phyloP scores from a whole-genome alignment of 1,140 invertebrate species.

The Popillia japonica region DNA sequence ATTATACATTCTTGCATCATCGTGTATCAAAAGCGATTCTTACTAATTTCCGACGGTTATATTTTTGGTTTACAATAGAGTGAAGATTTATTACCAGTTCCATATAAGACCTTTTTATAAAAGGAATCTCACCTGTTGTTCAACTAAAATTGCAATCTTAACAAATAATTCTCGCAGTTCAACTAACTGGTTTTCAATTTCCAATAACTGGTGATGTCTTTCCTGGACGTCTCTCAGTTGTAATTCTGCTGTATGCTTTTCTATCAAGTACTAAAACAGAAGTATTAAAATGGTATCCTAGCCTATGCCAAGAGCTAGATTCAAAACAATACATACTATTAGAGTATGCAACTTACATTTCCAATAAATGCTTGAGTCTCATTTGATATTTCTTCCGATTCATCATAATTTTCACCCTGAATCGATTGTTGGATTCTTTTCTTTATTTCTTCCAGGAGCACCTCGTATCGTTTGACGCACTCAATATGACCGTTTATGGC shows the following conservation, averaged over 20 bases:
- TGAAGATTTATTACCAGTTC: no score
- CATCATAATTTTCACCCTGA: constrained; percentile 2
- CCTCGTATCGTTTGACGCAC: constrained; percentile 47
- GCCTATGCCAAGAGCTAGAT: background rate
- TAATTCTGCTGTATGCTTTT: constrained; percentile 81
- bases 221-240: constrained; percentile 84
- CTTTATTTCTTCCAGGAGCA: constrained; percentile 47
- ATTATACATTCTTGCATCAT: no score
- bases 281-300: constrained; percentile 40
- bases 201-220: constrained; percentile 82
- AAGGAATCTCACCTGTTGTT: constrained; percentile 68
- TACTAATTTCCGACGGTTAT: no score
- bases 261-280: constrained; percentile 74
- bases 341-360: constrained; percentile 49
- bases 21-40: no score
- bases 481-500: constrained; percentile 47
- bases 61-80: no score
- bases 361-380: constrained; percentile 54
- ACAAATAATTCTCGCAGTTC: constrained; percentile 87
- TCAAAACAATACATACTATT: no score
- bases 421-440: constrained; percentile 23
- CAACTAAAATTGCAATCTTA: constrained; percentile 79
- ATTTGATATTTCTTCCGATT: background rate
- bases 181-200: constrained; percentile 81
- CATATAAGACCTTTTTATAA: background rate